A percentile compares a stretch with the other conserved stretches of the same genome.
Evolutionary conservation across 2,797 vertebrate species (phyloP).

Genomic region (Pteronotus mesoamericanus): DNA sequence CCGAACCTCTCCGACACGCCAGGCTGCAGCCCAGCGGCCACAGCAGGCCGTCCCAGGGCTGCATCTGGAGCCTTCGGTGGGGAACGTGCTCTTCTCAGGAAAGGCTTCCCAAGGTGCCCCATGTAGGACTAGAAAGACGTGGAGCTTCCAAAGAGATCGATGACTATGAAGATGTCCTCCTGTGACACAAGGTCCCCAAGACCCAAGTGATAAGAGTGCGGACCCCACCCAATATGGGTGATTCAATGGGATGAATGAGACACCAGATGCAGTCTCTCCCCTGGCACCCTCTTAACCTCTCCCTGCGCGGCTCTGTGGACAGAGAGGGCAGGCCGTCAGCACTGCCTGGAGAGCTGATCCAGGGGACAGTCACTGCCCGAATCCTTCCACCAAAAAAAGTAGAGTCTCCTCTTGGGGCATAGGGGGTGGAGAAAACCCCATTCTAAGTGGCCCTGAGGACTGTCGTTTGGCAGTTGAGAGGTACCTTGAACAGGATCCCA

Average conservation of each 20-base stretch:
- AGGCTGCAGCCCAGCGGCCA: neutral
- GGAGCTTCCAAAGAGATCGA: neutral
- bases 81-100: neutral
- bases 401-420: neutral
- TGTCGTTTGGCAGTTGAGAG: neutral
- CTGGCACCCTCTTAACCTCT: neutral
- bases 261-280: neutral
- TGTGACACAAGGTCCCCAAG: neutral
- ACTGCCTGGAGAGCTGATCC: neutral
- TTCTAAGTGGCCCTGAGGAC: neutral
- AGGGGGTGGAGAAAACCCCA: neutral
- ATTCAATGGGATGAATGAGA: neutral
- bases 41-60: neutral
- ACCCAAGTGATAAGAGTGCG: neutral
- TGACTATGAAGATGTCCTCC: neutral
- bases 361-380: neutral
- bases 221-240: fast-evolving
- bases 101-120: neutral
- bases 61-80: neutral
- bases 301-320: neutral
- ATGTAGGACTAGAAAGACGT: neutral
- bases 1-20: neutral
- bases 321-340: neutral
- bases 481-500: neutral
- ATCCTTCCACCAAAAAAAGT: neutral